Evolutionary conservation across 1,140 invertebrate species (phyloP), one percentile per base, ranked within the genome.

Genomic region (Nebria ingens): DNA sequence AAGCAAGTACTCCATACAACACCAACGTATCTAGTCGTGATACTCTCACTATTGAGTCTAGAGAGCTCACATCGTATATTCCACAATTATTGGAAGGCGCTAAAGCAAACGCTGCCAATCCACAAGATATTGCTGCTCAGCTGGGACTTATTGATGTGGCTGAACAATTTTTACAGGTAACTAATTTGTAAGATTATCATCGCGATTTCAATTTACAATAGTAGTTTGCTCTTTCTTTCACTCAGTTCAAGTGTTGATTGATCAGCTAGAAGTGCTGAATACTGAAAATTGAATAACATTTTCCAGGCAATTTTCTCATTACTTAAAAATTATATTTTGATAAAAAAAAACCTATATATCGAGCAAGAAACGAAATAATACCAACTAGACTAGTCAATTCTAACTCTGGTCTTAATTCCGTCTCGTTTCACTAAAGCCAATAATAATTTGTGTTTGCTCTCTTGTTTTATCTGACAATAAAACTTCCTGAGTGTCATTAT

Each of bases 141-240:
- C 70, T 91, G 2, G 84, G 86, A 62, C 75, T 97, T 0, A 92
- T 96, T 59, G 89, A 90, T 60, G 84, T 89, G 2, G 85, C 89
- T 6, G 89, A 96, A 66, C 83, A 88, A 52, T 92, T 95, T 67
- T 73, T 93, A 15, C 85, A n/a, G n/a, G n/a, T n/a, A n/a, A n/a
- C n/a, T n/a, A n/a, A 86, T 72, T n/a, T n/a, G 80, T 82, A 70
- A 74, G 19, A n/a, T n/a, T 68, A 69, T 53, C 61, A 70, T 23
- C 19, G 20, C 15, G 9, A 1, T 68, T 69, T 12, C 70, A 75
- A 3, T 19, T 42, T 40, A 17, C 23, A 40, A 19, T 52, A 19
- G 53, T 40, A 12, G 40, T 15, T 52, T 42, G 40, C 34, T 12
- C 15, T 25, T 19, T 20, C 17, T 55, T 56, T 51, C 29, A 49